Evolutionary conservation across 2,113 vertebrate genomes (phyloP), one percentile per base, ranked within the genome.

Genomic region (Cricetomys ansorgei): DNA sequence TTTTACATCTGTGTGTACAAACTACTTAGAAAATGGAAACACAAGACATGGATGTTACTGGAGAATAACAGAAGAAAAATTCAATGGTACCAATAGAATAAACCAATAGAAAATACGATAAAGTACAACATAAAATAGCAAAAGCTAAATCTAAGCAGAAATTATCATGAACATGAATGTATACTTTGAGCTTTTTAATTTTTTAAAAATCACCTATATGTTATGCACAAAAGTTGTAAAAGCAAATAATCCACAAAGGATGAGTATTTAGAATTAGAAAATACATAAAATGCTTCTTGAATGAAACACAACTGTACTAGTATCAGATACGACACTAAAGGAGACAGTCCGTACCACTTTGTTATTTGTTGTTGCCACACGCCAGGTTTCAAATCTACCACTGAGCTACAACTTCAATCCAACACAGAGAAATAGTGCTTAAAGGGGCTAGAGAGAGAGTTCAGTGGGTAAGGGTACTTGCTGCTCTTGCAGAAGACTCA

Each of bases 71-170:
- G 48, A 50, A 85, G n/a, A 57, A 81, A 64, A n/a, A 84, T 3
- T 17, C 91, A 29, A 92, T 12, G 29, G 69, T 84, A 21, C 8
- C 64, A 79, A 95, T 50, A 86, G 77, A 93, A 94, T 48, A 94
- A 92, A 73, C 48, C 70, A 94, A 77, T 0, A 94, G 48, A 88
- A 91, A 84, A 87, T 50, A 89, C 0, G 8, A 40, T 45, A 88
- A 92, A 93, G 59, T n/a, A 64, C 45, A 89, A 89, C 19, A 89
- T 86, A 92, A 88, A 89, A 55, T 55, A 12, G 17, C 17, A 92
- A 2, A 76, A 87, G 37, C 72, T 83, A 70, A 94, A 95, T 72
- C 80, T 89, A 80, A 94, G 69, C 57, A 84, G 19, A 81, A 83
- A 83, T 64, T 64, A 85, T 62, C 57, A 43, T 69, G 37, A 86